A percentile compares a stretch with the other conserved stretches of the same genome.
Conservation (phyloP, 2,888 invertebrate genomes). For the Uropetala carovei region DNA sequence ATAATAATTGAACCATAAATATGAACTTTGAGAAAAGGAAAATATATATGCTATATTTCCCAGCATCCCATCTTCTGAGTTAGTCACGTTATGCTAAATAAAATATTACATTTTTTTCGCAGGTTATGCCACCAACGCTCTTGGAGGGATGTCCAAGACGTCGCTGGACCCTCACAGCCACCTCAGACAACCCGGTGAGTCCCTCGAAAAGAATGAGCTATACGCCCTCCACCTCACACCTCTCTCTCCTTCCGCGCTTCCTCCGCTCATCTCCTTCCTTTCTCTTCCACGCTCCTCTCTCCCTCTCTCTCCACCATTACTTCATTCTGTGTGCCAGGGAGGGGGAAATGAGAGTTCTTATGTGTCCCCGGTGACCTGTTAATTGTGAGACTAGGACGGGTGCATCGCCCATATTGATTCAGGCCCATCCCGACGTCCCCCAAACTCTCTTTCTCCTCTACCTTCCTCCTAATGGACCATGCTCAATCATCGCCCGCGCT, state of each 20-base stretch:
- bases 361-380: slow-evolving; percentile 19
- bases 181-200: slow-evolving; percentile 91
- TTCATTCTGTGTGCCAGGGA: background rate
- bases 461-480: slow-evolving; percentile 44
- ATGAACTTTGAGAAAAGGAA: no score
- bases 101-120: slow-evolving; percentile 74
- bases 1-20: no score
- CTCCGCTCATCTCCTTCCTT: slow-evolving; percentile 51
- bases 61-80: no score
- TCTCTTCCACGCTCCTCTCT: slow-evolving; percentile 34
- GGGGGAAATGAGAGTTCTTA: background rate
- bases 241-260: slow-evolving; percentile 17
- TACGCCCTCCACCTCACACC: background rate
- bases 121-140: slow-evolving; percentile 91
- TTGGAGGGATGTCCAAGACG: slow-evolving; percentile 88
- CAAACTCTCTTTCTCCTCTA: background rate
- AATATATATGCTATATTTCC: no score
- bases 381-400: slow-evolving; percentile 4
- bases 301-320: background rate
- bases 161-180: slow-evolving; percentile 92
- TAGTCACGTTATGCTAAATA: background rate
- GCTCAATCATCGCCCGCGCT: slow-evolving; percentile 51
- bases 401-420: slow-evolving; percentile 9
- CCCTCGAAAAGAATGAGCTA: background rate
- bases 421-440: background rate